Evolutionary conservation across 2,113 vertebrate species (phyloP).

Genomic region (Ia io): DNA sequence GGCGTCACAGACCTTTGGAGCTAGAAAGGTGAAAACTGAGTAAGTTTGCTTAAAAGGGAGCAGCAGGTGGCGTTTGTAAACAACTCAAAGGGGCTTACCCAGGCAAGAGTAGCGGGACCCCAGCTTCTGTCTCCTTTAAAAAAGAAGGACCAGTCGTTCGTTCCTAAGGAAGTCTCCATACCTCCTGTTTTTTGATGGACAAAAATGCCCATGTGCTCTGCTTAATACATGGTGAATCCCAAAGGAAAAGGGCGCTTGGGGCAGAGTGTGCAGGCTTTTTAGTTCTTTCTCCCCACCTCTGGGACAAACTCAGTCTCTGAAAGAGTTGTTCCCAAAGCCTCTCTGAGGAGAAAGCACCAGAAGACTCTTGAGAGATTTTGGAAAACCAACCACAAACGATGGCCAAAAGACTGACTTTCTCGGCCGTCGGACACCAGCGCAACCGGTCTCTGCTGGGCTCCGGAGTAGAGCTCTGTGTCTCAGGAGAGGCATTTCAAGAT

Average conservation of each 20-base stretch:
- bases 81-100: constrained; percentile 22
- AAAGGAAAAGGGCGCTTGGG: background rate
- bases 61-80: constrained; percentile 79
- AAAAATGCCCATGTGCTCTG: background rate
- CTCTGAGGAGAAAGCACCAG: background rate
- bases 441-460: background rate
- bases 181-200: background rate
- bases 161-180: background rate
- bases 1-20: constrained; percentile 95
- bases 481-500: background rate
- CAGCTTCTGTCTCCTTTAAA: background rate
- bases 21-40: constrained; percentile 81
- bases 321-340: background rate
- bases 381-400: background rate
- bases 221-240: background rate
- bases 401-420: background rate
- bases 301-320: background rate
- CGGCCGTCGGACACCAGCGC: background rate
- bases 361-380: background rate
- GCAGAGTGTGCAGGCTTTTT: background rate
- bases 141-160: background rate
- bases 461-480: background rate
- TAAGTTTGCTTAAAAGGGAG: constrained; percentile 65
- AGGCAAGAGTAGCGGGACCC: background rate
- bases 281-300: background rate